A percentile compares a stretch with the other conserved stretches of the same genome.
These are phyloP conservation scores for Plotosus lineatus DNA, from an alignment of 2,113 vertebrate species.

Conservation along the genomic window DNA sequence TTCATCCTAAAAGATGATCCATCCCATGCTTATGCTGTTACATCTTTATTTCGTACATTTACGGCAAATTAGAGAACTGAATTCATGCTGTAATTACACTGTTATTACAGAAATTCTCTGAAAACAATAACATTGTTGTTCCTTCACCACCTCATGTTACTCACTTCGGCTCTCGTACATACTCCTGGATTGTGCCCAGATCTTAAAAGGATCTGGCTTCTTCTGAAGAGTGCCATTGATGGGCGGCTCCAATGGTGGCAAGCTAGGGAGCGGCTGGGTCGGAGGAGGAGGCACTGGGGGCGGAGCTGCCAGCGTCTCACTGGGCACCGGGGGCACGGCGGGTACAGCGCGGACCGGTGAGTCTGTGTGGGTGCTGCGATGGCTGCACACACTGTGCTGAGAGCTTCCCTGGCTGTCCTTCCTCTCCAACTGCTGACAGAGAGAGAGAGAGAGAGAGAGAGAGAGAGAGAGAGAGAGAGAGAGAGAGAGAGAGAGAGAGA, in stretches of 20 bases:
- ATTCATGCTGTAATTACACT: neutral
- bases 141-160: slow-evolving; percentile 62
- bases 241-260: slow-evolving; percentile 77
- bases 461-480: neutral
- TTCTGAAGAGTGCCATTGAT: slow-evolving; percentile 86
- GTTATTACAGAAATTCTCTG: neutral
- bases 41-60: neutral
- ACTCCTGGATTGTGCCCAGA: slow-evolving; percentile 99
- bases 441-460: slow-evolving; percentile 40
- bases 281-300: slow-evolving; percentile 66
- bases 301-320: slow-evolving; percentile 61
- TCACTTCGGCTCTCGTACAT: slow-evolving; percentile 99
- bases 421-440: slow-evolving; percentile 92
- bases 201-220: slow-evolving; percentile 98
- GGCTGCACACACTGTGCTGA: slow-evolving; percentile 95
- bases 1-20: neutral
- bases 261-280: slow-evolving; percentile 72
- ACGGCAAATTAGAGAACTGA: neutral
- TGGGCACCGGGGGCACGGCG: slow-evolving; percentile 77
- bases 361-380: slow-evolving; percentile 89
- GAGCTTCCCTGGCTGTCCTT: slow-evolving; percentile 98
- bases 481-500: neutral
- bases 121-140: neutral
- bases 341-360: slow-evolving; percentile 84
- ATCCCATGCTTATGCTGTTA: neutral